Base-by-base conservation (phyloP, 2,888 invertebrate genomes). In the Aspidapion aeneum region DNA sequence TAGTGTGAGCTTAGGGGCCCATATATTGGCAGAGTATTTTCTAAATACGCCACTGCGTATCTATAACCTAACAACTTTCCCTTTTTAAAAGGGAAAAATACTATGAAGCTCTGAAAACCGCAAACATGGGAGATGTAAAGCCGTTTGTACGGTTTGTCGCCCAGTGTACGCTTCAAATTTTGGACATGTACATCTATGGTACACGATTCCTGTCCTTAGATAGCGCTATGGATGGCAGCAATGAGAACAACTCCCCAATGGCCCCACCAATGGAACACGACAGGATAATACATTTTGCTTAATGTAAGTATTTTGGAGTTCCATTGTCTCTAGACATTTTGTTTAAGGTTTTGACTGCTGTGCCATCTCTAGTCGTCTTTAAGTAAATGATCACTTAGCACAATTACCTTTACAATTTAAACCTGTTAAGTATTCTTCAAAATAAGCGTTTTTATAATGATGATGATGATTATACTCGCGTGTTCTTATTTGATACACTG, bases 81-180 rank as follows among this genome's bases (percentile, higher is more conserved):
- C n/a, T n/a, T n/a, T n/a, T n/a, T n/a, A n/a, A n/a, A 61, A 81
- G 89, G 18, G 89, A 91, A 72, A 86, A 90, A 63, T 94, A 94
- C 79, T 98, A 97, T 78, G 90, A 95, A 73, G 90, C 91, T 70
- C 82, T 98, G 22, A 91, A 96, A 78, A 84, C 91, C 7, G 98
- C 96, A 0, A 98, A 98, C 75, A 89, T 91, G 71, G 98, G 98
- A 0, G 98, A 98, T 77, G 89, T 97, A 2, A 84, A 97, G 56
- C 98, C 98, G 0, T 98, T 98, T 82, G 90, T 98, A 1, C 87
- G 98, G 68, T 98, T 98, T 78, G 95, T 98, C 72, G 96, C 96
- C 0, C 91, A 93, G 72, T 93, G 93, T 75, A 94, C 96, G 35
- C 68, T 75, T 57, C 76, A 75, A 68, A 76, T 75, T 61, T 69